phyloP scores from a whole-genome alignment of 2,888 invertebrate genomes.

The Melieria picta region DNA sequence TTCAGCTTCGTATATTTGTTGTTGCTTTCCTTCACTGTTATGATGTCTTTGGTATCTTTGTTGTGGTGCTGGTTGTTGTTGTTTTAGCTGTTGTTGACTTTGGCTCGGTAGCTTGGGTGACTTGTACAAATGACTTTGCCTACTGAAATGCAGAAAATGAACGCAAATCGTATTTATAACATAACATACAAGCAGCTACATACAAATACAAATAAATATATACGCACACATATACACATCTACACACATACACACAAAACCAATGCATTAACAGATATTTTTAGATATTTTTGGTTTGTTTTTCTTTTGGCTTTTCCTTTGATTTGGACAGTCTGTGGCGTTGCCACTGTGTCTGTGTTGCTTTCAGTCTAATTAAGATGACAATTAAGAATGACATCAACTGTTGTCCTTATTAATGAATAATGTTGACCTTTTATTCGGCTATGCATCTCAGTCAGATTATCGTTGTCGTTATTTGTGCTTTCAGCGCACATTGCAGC shows the following conservation, averaged over 20 bases:
- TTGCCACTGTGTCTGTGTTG: background rate
- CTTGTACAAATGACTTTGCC: background rate
- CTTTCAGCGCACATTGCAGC: background rate
- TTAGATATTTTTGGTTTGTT: too few species aligned
- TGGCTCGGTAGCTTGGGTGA: too few species aligned
- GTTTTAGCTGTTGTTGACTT: background rate
- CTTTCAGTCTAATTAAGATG: background rate
- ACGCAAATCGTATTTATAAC: background rate
- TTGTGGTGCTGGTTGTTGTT: background rate
- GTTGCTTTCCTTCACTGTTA: too few species aligned
- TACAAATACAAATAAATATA: background rate
- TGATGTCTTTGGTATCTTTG: conserved; percentile 1
- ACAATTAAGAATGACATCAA: background rate
- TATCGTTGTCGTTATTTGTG: conserved; percentile 6
- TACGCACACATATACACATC: background rate
- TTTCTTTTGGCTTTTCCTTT: background rate
- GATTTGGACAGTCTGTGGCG: background rate
- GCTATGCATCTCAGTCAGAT: background rate
- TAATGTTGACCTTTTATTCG: background rate
- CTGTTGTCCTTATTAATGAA: background rate
- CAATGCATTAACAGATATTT: too few species aligned
- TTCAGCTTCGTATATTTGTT: too few species aligned
- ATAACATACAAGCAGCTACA: background rate
- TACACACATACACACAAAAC: too few species aligned
- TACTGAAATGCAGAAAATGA: background rate